Evolutionary conservation across 2,113 vertebrate species (phyloP).

Genomic region (Burhinus oedicnemus): DNA sequence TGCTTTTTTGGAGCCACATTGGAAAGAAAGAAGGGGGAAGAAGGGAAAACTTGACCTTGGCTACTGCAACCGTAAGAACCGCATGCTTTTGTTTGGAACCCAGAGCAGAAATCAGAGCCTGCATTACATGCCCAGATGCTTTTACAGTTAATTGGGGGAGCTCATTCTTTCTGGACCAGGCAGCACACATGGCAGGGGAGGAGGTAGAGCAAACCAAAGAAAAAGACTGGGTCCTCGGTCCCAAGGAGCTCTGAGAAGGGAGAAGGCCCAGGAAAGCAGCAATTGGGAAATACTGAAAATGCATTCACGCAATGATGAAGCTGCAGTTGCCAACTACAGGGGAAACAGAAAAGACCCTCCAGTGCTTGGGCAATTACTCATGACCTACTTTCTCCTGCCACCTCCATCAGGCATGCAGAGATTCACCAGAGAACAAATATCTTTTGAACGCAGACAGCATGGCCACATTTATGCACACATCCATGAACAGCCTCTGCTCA

Average conservation of each 20-base stretch:
- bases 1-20: neutral
- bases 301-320: neutral
- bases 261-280: neutral
- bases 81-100: neutral
- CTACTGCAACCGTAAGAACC: neutral
- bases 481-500: neutral
- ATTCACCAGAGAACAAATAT: conserved; percentile 1
- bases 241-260: neutral
- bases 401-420: neutral
- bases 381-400: neutral
- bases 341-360: neutral
- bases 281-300: neutral
- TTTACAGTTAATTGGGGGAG: neutral
- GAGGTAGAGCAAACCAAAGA: neutral
- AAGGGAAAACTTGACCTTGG: neutral
- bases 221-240: neutral
- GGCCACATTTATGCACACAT: neutral
- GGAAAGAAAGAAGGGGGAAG: neutral
- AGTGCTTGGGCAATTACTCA: conserved; percentile 2
- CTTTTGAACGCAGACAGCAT: neutral
- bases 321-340: neutral
- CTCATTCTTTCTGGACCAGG: neutral
- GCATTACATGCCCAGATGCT: neutral
- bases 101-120: neutral
- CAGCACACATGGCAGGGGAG: neutral